Evolutionary conservation across 1,140 invertebrate species (phyloP).

Genomic region (Campoletis sonorensis): DNA sequence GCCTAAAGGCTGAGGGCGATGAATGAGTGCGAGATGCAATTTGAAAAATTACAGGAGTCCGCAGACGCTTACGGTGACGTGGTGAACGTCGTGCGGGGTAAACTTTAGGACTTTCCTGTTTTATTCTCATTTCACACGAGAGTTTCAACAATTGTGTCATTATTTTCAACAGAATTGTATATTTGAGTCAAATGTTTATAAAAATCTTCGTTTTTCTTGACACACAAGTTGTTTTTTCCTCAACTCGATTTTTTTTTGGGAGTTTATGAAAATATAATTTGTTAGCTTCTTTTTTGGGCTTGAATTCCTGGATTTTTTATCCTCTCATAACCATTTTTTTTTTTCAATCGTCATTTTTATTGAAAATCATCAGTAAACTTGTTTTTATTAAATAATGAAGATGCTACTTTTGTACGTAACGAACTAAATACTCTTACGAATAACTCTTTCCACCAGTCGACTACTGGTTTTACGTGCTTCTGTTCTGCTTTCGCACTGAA

Average conservation of each 20-base stretch:
- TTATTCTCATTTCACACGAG: slow-evolving; percentile 52
- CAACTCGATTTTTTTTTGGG: no score
- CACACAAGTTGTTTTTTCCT: no score
- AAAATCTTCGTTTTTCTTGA: no score
- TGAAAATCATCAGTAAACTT: no score
- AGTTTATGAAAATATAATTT: no score
- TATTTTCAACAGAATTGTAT: background rate
- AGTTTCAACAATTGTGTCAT: background rate
- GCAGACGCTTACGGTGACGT: slow-evolving; percentile 56
- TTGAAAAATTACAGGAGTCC: slow-evolving; percentile 72
- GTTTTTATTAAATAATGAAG: no score
- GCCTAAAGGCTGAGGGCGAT: slow-evolving; percentile 50
- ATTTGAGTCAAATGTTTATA: background rate
- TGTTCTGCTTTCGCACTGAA: background rate
- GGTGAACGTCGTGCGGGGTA: background rate
- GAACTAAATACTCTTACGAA: background rate
- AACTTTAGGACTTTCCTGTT: slow-evolving; percentile 38
- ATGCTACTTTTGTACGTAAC: background rate
- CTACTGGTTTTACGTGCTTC: slow-evolving; percentile 20
- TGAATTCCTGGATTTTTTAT: no score
- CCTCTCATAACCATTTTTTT: no score
- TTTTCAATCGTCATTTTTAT: no score
- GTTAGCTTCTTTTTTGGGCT: no score
- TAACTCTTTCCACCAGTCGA: background rate
- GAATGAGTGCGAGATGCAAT: slow-evolving; percentile 71